phyloP scores from a whole-genome alignment of 2,113 vertebrate genomes.

The Semicossyphus pulcher region DNA sequence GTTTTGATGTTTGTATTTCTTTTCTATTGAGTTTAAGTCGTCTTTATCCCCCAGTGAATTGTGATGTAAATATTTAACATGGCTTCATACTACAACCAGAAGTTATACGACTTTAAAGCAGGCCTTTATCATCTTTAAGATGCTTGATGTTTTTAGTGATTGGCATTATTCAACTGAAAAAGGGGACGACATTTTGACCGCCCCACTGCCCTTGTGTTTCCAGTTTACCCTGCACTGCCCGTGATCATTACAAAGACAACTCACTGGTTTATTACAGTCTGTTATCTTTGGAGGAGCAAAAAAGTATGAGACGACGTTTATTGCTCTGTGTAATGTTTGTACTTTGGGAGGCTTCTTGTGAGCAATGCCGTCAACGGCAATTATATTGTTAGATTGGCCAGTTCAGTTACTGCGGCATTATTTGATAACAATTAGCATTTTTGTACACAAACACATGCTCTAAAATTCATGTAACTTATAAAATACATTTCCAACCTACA shows the following conservation, averaged over 20 bases:
- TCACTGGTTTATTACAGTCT: constrained; percentile 13
- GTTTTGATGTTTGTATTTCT: constrained; percentile 44
- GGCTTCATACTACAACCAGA: no score
- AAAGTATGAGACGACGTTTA: constrained; percentile 10
- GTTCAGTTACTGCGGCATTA: constrained; percentile 51
- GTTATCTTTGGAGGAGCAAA: neutral
- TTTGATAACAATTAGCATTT: constrained; percentile 25
- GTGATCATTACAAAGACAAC: neutral
- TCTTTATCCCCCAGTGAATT: constrained; percentile 15
- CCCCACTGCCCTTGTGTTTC: neutral
- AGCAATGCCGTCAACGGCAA: constrained; percentile 8
- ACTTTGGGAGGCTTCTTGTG: constrained; percentile 11
- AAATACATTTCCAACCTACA: constrained; percentile 61
- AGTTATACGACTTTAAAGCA: no score
- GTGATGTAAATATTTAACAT: constrained; percentile 29
- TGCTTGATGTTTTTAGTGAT: neutral
- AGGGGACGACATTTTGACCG: neutral
- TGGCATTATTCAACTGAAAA: neutral
- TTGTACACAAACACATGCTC: constrained; percentile 20
- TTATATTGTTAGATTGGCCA: constrained; percentile 41
- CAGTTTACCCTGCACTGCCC: neutral
- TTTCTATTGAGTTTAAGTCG: constrained; percentile 27
- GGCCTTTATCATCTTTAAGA: no score
- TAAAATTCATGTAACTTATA: constrained; percentile 46
- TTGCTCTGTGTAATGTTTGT: constrained; percentile 40